phyloP scores from a whole-genome alignment of 2,113 vertebrate genomes.

The Drymodes brunneopygia region DNA sequence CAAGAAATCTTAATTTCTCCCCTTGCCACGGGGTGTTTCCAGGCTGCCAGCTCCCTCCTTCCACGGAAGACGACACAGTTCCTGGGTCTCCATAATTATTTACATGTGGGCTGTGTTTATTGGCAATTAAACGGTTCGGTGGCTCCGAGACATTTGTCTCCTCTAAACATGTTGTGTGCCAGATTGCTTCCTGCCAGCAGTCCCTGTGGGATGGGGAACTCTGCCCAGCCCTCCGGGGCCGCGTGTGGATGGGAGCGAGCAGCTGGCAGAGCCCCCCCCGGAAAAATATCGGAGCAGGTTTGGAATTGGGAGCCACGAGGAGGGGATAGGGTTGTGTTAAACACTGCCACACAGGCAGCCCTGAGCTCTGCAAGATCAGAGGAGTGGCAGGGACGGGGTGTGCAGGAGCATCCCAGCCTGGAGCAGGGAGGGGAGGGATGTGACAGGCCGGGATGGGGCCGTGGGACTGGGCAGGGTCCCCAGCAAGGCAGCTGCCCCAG shows the following conservation, averaged over 20 bases:
- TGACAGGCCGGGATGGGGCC: accelerated
- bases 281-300: neutral
- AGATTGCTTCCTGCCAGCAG: conserved; percentile 23
- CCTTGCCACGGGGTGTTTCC: neutral
- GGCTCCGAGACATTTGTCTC: conserved; percentile 20
- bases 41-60: neutral
- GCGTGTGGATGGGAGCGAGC: neutral
- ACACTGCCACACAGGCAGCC: accelerated
- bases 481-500: neutral
- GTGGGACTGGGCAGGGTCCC: accelerated
- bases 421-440: neutral
- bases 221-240: neutral
- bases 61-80: neutral
- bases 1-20: neutral
- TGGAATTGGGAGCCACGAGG: neutral
- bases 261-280: neutral
- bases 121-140: conserved; percentile 40
- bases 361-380: neutral
- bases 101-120: conserved; percentile 16
- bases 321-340: neutral
- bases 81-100: neutral
- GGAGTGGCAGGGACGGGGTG: neutral
- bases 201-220: neutral
- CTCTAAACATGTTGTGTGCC: neutral
- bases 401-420: neutral